Evolutionary conservation across 2,888 invertebrate species (phyloP), one percentile per base, ranked within the genome.

Genomic region (Alsophila aescularia): DNA sequence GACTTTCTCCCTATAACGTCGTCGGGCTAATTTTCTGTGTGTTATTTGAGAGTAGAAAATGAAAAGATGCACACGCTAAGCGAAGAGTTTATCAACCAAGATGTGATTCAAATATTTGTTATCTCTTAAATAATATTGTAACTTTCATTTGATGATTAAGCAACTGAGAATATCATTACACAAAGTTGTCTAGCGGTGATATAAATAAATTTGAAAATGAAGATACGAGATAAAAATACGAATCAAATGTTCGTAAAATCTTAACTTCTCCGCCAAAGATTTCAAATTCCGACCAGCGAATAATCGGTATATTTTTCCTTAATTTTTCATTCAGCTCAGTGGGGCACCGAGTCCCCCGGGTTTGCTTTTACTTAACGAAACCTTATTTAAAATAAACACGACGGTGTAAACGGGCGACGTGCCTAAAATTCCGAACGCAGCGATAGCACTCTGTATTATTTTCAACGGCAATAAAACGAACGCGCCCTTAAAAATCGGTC

Each of bases 301-400:
- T 78, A 77, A 81, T 81, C 72, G 71, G 70, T 73, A 84, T 79
- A 79, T 83, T 82, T n/a, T 81, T 72, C 77, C 81, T 81, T 82
- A 86, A 87, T 87, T 87, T 89, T 88, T 87, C 79, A 87, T 85
- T 85, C 84, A 77, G 70, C 78, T 73, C 81, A 72, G 76, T 77
- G 71, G 78, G 77, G 73, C 69, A 65, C 73, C 58, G 66, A 74
- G 66, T 81, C 81, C 81, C 83, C 62, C 51, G 79, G 80, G 86
- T 84, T 87, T 85, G 78, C 85, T 87, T 88, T 87, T 84, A 85
- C 87, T 87, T 87, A 87, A 79, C 80, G 74, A 78, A 84, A 85
- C 85, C 86, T 88, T 87, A 89, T 89, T 90, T 87, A 89, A 89
- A 89, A 87, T 85, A 89, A 90, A 89, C 89, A 89, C 78, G 75